A percentile compares a stretch with the other conserved stretches of the same genome.
phyloP scores from a whole-genome alignment of 2,797 vertebrate species.

The Rhinichthys osculus region DNA sequence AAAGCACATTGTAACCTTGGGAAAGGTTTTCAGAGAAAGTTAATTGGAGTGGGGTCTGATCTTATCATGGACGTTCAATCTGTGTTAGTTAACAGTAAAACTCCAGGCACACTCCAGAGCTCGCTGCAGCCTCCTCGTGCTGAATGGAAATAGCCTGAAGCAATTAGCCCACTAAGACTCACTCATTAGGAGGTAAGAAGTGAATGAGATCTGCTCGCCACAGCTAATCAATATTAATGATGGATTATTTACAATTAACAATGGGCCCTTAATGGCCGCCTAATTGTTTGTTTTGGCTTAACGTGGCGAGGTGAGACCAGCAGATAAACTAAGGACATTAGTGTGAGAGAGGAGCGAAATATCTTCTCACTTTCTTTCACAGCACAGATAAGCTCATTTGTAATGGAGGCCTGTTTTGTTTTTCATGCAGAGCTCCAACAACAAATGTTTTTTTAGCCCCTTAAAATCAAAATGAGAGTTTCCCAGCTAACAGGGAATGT shows the following conservation, averaged over 20 bases:
- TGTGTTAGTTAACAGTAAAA: constrained; percentile 47
- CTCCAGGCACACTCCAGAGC: constrained; percentile 41
- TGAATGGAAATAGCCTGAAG: constrained; percentile 58
- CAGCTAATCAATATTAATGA: constrained; percentile 69
- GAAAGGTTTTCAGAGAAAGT: constrained; percentile 24
- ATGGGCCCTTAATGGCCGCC: constrained; percentile 60
- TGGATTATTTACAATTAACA: constrained; percentile 70
- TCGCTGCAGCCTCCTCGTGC: constrained; percentile 42
- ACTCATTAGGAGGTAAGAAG: constrained; percentile 64
- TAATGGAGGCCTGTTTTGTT: not conserved
- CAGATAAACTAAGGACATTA: constrained; percentile 58
- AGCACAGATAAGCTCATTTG: constrained; percentile 33
- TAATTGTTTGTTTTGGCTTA: constrained; percentile 67
- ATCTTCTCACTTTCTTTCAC: constrained; percentile 54
- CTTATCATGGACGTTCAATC: constrained; percentile 41
- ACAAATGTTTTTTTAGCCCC: not conserved
- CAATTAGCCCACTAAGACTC: constrained; percentile 66
- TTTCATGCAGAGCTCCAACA: constrained; percentile 8
- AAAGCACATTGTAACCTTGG: constrained; percentile 28
- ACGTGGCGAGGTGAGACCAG: constrained; percentile 59
- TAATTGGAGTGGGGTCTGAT: constrained; percentile 46
- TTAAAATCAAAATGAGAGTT: not conserved
- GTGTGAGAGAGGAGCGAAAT: constrained; percentile 46
- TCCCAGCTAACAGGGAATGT: not conserved
- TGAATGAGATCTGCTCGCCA: constrained; percentile 60